Percentiles rank a stretch among this genome's conserved stretches.
Conservation (phyloP, 1,140 invertebrate genomes). For the Hyposmocoma kahamanoa region DNA sequence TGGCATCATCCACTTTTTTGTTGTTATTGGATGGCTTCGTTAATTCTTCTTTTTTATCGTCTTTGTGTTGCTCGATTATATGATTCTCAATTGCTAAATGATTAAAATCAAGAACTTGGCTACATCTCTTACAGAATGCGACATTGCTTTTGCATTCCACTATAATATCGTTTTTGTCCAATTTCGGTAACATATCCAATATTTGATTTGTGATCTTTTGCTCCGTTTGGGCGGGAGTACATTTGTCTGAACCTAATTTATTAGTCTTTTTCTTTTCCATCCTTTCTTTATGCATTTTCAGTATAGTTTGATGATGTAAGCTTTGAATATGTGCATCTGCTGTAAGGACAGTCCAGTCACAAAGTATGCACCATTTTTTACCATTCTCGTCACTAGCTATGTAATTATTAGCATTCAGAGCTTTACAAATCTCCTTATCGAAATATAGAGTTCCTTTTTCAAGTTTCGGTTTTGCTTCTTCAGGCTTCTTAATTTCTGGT, state of each 20-base stretch:
- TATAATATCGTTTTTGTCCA: conserved; percentile 21
- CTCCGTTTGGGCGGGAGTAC: not conserved
- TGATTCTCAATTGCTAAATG: conserved; percentile 17
- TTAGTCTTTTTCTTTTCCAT: conserved; percentile 8
- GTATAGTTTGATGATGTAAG: conserved; percentile 17
- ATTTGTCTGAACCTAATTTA: not conserved
- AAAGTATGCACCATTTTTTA: conserved; percentile 16
- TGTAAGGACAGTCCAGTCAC: conserved; percentile 14
- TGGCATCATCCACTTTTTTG: too few relatives aligned
- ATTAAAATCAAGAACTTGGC: conserved; percentile 16
- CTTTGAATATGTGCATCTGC: conserved; percentile 7
- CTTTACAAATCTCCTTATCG: conserved; percentile 15
- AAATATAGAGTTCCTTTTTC: not conserved
- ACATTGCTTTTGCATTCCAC: conserved; percentile 19
- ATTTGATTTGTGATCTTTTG: conserved; percentile 10
- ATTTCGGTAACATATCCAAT: conserved; percentile 9
- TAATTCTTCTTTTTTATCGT: conserved; percentile 2
- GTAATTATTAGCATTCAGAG: conserved; percentile 15
- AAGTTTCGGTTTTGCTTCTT: not conserved
- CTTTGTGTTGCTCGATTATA: conserved; percentile 20
- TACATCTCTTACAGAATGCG: conserved; percentile 25
- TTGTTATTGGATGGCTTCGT: not conserved
- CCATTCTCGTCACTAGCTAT: conserved; percentile 8
- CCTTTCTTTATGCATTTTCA: conserved; percentile 20
- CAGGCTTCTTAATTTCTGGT: conserved; percentile 5